Evolutionary conservation across 2,888 invertebrate genomes (phyloP), one percentile per base, ranked within the genome.

Genomic region (Drosophila neotestacea): DNA sequence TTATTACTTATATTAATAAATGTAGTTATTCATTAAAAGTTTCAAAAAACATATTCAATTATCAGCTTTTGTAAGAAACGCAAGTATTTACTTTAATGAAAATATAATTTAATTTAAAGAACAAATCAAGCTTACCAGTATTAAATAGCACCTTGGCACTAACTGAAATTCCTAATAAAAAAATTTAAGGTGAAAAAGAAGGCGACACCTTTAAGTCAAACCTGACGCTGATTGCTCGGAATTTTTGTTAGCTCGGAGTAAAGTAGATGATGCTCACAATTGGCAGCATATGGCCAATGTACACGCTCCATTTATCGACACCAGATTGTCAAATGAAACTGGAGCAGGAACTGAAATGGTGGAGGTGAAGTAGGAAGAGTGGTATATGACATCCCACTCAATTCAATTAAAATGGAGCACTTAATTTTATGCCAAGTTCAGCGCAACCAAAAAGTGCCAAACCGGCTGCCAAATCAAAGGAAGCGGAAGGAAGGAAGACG

Each of bases 381-480:
- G 7, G 7, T n/a, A 10, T 41, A n/a, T 36, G 27, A 41, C 22
- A 48, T 50, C 44, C 51, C 63, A 63, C 70, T 80, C 84, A 87
- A 84, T 85, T 86, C 85, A 86, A 86, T 87, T 88, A 84, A 88
- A 87, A 77, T 82, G 77, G 73, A 81, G 74, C 82, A 87, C 88
- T 85, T 87, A 84, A 85, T 87, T 84, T 84, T 73, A 84, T 87
- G 85, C 85, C 83, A 80, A 84, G 81, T 82, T 83, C 81, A 77
- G 64, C 70, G 73, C 67, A 73, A 69, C 66, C 81, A 74, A 83
- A 81, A 78, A 71, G 59, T 67, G 73, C 61, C 84, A 72, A 69
- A 69, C 70, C 62, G 76, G n/a, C 68, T 66, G 76, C 50, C 79
- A 79, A 84, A 75, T 73, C 77, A 76, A 70, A 78, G 72, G 66